These are phyloP conservation scores for Conistra vaccinii DNA, from an alignment of 2,888 invertebrate species.

Conservation along the genomic window DNA sequence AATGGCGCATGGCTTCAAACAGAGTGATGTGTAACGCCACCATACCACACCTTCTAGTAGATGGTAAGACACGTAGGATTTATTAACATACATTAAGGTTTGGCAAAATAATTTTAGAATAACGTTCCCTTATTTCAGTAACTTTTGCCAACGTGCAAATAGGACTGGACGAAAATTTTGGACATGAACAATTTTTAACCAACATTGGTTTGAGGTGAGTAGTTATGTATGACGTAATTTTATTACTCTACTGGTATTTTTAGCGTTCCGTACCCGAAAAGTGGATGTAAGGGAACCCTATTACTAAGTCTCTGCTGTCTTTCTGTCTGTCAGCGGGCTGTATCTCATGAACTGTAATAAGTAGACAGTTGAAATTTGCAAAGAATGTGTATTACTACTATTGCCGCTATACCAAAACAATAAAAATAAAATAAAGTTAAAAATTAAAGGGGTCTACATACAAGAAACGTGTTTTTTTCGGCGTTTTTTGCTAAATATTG, in stretches of 20 bases:
- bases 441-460: too few species aligned
- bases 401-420: too few species aligned
- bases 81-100: not conserved
- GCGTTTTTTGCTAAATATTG: too few species aligned
- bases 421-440: too few species aligned
- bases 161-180: conserved; percentile 1
- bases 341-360: too few species aligned
- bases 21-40: not conserved
- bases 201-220: conserved; percentile 11
- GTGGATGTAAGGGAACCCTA: too few species aligned
- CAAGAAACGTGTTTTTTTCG: too few species aligned
- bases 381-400: too few species aligned
- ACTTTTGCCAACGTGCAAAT: conserved; percentile 20
- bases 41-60: not conserved
- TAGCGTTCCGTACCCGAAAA: too few species aligned
- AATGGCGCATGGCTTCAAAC: conserved; percentile 1
- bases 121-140: conserved; percentile 15
- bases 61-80: not conserved
- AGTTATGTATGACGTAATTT: not conserved
- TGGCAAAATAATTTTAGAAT: not conserved
- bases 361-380: too few species aligned
- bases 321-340: too few species aligned
- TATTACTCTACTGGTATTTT: not conserved
- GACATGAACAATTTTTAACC: not conserved
- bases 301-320: too few species aligned